phyloP scores from a whole-genome alignment of 2,113 vertebrate species.

The Rousettus leschenaultii region DNA sequence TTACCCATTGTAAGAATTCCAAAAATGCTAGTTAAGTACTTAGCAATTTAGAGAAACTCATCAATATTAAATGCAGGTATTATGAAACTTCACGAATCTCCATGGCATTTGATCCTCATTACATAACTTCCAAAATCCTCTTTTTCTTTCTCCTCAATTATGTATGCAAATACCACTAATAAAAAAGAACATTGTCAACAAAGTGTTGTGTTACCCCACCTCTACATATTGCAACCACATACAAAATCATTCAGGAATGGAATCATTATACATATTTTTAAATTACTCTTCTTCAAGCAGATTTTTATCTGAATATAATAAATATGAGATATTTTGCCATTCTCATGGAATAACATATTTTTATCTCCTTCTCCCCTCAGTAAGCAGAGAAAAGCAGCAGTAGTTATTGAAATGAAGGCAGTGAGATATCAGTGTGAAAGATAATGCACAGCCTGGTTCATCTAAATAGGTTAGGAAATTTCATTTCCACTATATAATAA shows the following conservation, averaged over 20 bases:
- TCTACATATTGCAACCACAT: not conserved
- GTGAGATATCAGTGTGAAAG: slow-evolving; percentile 32
- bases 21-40: not conserved
- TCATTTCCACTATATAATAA: slow-evolving; percentile 65
- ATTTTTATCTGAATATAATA: slow-evolving; percentile 58
- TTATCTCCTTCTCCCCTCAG: not conserved
- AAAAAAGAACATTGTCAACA: not conserved
- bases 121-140: not conserved
- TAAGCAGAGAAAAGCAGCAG: slow-evolving; percentile 12
- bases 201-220: not conserved
- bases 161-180: not conserved
- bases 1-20: not conserved
- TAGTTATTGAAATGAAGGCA: slow-evolving; percentile 51
- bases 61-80: not conserved
- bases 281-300: slow-evolving; percentile 49
- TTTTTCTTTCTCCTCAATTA: not conserved
- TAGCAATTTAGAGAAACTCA: not conserved
- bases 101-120: not conserved
- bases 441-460: slow-evolving; percentile 18
- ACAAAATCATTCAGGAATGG: not conserved
- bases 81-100: not conserved
- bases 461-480: slow-evolving; percentile 67
- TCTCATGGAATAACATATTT: slow-evolving; percentile 24
- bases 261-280: slow-evolving; percentile 34
- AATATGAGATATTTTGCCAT: slow-evolving; percentile 40